These are phyloP conservation scores for Actinemys pallida DNA, from an alignment of 2,113 vertebrate genomes.

Conservation along the genomic window DNA sequence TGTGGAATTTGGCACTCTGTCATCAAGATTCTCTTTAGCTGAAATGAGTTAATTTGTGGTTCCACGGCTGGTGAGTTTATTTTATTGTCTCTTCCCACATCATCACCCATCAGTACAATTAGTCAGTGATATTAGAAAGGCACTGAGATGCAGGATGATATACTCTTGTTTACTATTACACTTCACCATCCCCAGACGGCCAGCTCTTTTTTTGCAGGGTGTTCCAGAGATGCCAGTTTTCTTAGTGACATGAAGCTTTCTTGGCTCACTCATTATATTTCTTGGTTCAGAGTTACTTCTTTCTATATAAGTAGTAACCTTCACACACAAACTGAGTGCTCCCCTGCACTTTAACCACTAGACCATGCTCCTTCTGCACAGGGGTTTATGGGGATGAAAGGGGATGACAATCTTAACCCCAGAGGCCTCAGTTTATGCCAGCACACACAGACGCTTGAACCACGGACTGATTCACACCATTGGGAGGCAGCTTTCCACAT, in stretches of 20 bases:
- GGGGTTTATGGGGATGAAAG: neutral
- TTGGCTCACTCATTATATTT: conserved; percentile 34
- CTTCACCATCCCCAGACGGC: neutral
- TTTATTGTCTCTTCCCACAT: conserved; percentile 8
- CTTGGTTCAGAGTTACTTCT: neutral
- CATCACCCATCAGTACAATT: neutral
- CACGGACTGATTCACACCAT: neutral
- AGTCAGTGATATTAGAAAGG: neutral
- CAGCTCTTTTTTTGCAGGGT: conserved; percentile 4
- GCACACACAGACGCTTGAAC: neutral
- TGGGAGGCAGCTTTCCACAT: neutral
- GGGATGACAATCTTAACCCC: conserved; percentile 32
- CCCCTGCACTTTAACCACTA: neutral
- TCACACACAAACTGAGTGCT: conserved; percentile 12
- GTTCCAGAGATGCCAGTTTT: neutral
- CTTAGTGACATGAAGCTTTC: conserved; percentile 17
- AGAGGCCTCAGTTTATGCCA: conserved; percentile 1
- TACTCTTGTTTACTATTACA: neutral
- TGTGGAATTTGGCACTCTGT: neutral
- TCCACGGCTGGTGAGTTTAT: neutral
- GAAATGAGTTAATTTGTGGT: neutral
- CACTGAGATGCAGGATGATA: neutral
- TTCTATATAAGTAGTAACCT: conserved; percentile 6
- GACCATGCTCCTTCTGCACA: neutral
- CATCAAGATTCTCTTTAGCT: neutral